Conservation (phyloP, 2,797 vertebrate genomes). For the Lerista edwardsae region DNA sequence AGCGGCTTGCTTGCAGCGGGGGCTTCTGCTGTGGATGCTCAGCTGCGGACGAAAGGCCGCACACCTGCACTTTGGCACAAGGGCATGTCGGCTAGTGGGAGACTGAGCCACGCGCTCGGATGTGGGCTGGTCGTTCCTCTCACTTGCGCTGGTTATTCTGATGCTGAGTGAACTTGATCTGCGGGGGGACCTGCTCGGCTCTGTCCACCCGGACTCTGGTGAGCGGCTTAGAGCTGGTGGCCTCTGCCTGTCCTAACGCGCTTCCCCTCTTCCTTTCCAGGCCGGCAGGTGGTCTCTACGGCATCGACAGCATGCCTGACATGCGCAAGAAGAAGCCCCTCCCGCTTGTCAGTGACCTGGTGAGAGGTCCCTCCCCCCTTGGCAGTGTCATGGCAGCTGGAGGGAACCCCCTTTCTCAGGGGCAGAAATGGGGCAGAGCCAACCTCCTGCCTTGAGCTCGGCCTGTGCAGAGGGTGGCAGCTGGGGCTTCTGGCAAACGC, state of each 20-base stretch:
- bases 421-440: accelerated
- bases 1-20: too few relatives aligned
- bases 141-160: accelerated
- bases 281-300: constrained; percentile 90
- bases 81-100: too few relatives aligned
- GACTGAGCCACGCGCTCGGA: too few relatives aligned
- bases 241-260: background rate
- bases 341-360: constrained; percentile 96
- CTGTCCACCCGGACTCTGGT: background rate
- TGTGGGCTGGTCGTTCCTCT: too few relatives aligned
- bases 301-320: constrained; percentile 99
- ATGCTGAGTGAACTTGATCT: too few relatives aligned
- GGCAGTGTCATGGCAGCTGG: background rate
- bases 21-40: too few relatives aligned
- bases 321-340: constrained; percentile 95
- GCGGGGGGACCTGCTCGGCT: background rate
- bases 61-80: too few relatives aligned
- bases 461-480: too few relatives aligned
- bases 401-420: background rate
- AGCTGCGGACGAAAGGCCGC: too few relatives aligned
- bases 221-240: background rate
- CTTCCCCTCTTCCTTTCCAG: constrained; percentile 69
- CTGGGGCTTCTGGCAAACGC: background rate
- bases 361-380: constrained; percentile 76
- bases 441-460: background rate